Conservation (phyloP, 2,888 invertebrate genomes). For the Eueremaeus valkanovi region DNA sequence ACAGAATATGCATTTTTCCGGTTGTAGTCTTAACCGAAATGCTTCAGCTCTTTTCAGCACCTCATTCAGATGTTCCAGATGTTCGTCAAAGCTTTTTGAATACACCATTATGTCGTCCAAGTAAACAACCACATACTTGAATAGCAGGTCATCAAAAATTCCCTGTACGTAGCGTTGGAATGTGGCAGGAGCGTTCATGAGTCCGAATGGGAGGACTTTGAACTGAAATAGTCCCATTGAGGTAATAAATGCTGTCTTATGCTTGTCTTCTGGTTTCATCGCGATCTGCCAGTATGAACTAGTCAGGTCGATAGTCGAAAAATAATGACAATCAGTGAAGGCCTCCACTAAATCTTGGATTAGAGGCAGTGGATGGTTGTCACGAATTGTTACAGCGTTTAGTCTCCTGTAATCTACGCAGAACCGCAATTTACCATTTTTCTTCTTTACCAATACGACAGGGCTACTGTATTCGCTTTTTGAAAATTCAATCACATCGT, state of each 20-base stretch:
- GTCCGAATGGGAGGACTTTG: constrained; percentile 46
- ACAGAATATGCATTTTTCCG: constrained; percentile 45
- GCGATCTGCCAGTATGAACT: constrained; percentile 48
- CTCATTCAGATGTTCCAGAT: constrained; percentile 41
- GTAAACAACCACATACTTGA: constrained; percentile 44
- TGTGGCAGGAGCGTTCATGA: constrained; percentile 45
- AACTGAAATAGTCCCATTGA: constrained; percentile 45
- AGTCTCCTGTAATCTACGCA: constrained; percentile 45
- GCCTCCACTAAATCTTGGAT: constrained; percentile 38
- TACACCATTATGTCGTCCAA: constrained; percentile 47
- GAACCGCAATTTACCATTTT: constrained; percentile 17
- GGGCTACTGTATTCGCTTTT: neutral
- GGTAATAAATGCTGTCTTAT: constrained; percentile 48
- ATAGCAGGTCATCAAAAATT: constrained; percentile 44
- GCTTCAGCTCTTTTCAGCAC: constrained; percentile 45
- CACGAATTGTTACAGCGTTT: constrained; percentile 38
- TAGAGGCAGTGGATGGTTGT: constrained; percentile 42
- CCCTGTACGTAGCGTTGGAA: constrained; percentile 47
- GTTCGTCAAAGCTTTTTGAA: constrained; percentile 43
- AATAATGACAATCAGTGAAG: too few relatives aligned
- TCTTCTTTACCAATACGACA: constrained; percentile 22
- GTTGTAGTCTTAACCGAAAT: constrained; percentile 46
- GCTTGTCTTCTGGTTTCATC: constrained; percentile 44
- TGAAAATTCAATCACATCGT: neutral
- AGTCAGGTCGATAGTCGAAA: too few relatives aligned